Evolutionary conservation across 2,888 invertebrate species (phyloP).

Genomic region (Ichneumon xanthorius): DNA sequence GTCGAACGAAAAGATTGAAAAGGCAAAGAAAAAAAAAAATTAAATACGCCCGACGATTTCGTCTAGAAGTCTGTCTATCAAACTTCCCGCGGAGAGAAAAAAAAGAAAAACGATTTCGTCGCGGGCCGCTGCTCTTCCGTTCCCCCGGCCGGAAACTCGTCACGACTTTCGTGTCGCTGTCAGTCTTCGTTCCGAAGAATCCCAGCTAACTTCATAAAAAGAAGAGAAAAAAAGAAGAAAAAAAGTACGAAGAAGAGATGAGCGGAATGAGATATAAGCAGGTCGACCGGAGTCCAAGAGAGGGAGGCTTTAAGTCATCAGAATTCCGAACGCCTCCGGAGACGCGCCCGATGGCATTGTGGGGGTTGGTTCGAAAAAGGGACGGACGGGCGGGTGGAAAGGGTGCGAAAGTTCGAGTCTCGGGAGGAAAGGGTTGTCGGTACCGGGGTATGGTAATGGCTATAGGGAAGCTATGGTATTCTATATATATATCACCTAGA

Average conservation of each 20-base stretch:
- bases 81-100: neutral
- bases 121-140: too few relatives aligned
- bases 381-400: constrained; percentile 29
- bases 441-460: constrained; percentile 18
- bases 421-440: constrained; percentile 38
- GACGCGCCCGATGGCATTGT: constrained; percentile 35
- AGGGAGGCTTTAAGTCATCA: constrained; percentile 45
- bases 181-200: constrained; percentile 36
- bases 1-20: constrained; percentile 5
- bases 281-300: constrained; percentile 21
- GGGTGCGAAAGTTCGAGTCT: constrained; percentile 46
- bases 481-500: neutral
- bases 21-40: neutral
- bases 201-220: constrained; percentile 7
- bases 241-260: constrained; percentile 35
- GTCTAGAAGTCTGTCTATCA: neutral
- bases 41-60: neutral
- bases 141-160: too few relatives aligned
- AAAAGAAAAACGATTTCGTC: too few relatives aligned
- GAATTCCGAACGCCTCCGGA: constrained; percentile 51
- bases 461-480: constrained; percentile 12
- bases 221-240: constrained; percentile 4
- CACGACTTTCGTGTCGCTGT: neutral
- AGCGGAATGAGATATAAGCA: constrained; percentile 27
- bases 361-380: constrained; percentile 34